Evolutionary conservation across 2,113 vertebrate genomes (phyloP).

Genomic region (Platanista minor): DNA sequence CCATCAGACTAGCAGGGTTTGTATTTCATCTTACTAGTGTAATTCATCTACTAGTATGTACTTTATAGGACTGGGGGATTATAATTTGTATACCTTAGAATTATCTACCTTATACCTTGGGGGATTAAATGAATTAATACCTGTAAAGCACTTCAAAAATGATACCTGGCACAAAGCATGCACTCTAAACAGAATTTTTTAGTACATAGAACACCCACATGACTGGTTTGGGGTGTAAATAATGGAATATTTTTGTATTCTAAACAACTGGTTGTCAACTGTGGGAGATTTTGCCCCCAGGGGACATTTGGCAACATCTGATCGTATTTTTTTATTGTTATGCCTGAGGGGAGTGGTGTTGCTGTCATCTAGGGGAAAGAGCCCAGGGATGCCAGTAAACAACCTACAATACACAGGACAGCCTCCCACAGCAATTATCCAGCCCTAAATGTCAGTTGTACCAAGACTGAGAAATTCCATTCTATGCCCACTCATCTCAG

Average conservation of each 20-base stretch:
- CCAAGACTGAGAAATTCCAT: neutral
- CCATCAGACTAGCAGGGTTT: neutral
- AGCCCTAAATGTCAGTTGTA: neutral
- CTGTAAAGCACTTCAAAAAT: neutral
- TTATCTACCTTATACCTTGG: neutral
- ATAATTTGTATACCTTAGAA: neutral
- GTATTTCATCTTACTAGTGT: neutral
- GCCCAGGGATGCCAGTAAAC: neutral
- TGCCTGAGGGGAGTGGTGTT: rapidly evolving
- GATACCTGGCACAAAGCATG: neutral
- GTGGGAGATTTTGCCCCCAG: neutral
- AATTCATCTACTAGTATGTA: neutral
- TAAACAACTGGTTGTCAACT: neutral
- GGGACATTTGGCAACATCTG: neutral
- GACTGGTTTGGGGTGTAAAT: neutral
- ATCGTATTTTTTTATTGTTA: neutral
- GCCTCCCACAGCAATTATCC: neutral
- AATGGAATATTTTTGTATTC: neutral
- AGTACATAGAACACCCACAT: neutral
- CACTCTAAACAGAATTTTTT: neutral
- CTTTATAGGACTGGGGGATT: neutral
- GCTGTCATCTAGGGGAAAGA: neutral
- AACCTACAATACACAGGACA: neutral
- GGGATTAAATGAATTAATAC: neutral
- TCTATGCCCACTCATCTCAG: neutral